Percentiles rank a stretch among this genome's conserved stretches.
Conservation (phyloP, 2,113 vertebrate species). For the Macroglossus sobrinus region DNA sequence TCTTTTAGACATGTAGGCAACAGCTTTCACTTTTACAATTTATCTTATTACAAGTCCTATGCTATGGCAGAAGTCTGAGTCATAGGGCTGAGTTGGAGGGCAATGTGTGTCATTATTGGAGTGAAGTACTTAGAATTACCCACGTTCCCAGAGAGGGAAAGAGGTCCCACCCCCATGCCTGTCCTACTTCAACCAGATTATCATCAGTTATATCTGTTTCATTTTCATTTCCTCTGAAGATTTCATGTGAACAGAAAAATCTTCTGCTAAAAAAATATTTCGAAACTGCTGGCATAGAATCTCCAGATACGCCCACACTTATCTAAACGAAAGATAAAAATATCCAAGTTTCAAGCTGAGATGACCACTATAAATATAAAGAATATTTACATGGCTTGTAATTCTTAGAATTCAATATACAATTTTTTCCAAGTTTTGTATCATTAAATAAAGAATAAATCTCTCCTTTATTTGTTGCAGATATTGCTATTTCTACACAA, state of each 20-base stretch:
- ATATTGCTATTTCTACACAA: not conserved
- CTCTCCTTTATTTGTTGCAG: not conserved
- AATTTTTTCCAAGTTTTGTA: not conserved
- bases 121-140: not conserved
- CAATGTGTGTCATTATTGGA: not conserved
- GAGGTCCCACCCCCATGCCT: accelerated
- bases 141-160: not conserved
- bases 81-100: not conserved
- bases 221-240: conserved; percentile 39
- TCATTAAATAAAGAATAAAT: not conserved
- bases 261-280: not conserved
- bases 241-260: not conserved
- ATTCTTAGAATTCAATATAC: not conserved
- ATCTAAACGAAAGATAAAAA: not conserved
- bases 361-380: not conserved
- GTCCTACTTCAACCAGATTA: not conserved
- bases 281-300: not conserved
- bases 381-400: not conserved
- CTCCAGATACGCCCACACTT: not conserved
- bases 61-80: not conserved
- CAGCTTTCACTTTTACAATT: not conserved
- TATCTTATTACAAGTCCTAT: not conserved
- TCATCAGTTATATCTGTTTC: not conserved
- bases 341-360: not conserved
- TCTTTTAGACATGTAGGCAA: not conserved